A percentile compares a stretch with the other conserved stretches of the same genome.
phyloP scores from a whole-genome alignment of 1,140 invertebrate genomes.

The Drosophila subpulchrella region DNA sequence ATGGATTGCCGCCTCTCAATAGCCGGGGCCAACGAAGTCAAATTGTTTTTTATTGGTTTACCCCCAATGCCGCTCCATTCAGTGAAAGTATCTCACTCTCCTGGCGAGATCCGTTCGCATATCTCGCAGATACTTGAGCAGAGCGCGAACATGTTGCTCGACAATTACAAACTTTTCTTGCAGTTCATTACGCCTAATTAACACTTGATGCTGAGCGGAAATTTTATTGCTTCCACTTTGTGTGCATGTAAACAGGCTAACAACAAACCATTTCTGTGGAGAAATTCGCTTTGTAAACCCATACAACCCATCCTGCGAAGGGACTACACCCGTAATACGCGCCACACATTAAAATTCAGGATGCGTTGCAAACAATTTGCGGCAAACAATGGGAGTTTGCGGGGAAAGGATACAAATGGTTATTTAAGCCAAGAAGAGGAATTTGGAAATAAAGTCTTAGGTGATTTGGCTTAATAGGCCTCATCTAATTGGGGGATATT shows the following conservation, averaged over 20 bases:
- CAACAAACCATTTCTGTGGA: constrained; percentile 59
- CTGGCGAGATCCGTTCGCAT: constrained; percentile 30
- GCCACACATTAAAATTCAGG: constrained; percentile 73
- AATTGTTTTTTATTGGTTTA: constrained; percentile 75
- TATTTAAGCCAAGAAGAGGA: not conserved
- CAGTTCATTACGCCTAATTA: constrained; percentile 75
- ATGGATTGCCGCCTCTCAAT: constrained; percentile 70
- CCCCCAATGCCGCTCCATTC: constrained; percentile 4
- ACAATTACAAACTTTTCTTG: constrained; percentile 59
- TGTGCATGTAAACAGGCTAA: constrained; percentile 55
- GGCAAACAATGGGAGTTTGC: constrained; percentile 8
- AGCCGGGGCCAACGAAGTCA: constrained; percentile 53
- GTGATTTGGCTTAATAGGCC: not conserved
- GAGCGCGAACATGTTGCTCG: constrained; percentile 63
- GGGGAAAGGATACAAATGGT: constrained; percentile 5
- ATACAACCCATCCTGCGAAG: constrained; percentile 14
- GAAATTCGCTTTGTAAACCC: constrained; percentile 9
- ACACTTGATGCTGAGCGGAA: constrained; percentile 70
- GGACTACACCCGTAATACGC: constrained; percentile 15
- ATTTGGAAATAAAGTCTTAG: not conserved
- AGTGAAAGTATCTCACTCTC: constrained; percentile 1
- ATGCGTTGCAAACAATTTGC: constrained; percentile 69
- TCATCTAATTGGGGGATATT: not conserved
- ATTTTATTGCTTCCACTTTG: constrained; percentile 77
- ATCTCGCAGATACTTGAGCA: constrained; percentile 58